phyloP scores from a whole-genome alignment of 2,888 invertebrate genomes.

The Mesorhabditis sp. region DNA sequence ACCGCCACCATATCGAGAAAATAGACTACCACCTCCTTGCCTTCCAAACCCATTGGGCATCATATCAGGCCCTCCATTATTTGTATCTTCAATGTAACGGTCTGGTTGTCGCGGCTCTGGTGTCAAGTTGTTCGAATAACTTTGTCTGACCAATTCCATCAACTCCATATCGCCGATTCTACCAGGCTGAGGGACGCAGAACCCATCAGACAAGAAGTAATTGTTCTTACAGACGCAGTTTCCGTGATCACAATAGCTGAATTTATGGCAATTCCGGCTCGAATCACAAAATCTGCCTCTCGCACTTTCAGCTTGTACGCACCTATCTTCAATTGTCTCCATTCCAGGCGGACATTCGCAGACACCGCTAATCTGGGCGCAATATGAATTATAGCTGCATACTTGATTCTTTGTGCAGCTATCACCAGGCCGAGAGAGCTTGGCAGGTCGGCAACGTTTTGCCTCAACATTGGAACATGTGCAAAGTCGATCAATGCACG shows the following conservation, averaged over 20 bases:
- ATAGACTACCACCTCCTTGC: not conserved
- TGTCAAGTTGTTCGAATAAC: not conserved
- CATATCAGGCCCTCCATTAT: not conserved
- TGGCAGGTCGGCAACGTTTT: slow-evolving; percentile 27
- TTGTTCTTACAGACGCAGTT: slow-evolving; percentile 44
- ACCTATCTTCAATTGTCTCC: slow-evolving; percentile 31
- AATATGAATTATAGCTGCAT: slow-evolving; percentile 43
- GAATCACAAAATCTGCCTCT: slow-evolving; percentile 46
- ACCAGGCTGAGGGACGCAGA: slow-evolving; percentile 30
- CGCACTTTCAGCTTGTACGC: slow-evolving; percentile 39
- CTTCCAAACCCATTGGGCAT: not conserved
- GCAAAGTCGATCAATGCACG: slow-evolving; percentile 32
- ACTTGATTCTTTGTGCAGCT: slow-evolving; percentile 30
- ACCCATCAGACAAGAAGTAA: slow-evolving; percentile 28
- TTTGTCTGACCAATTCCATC: not conserved
- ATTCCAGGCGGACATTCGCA: slow-evolving; percentile 55
- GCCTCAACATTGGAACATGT: slow-evolving; percentile 21
- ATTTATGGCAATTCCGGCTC: slow-evolving; percentile 44
- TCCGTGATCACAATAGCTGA: slow-evolving; percentile 53
- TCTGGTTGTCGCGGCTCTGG: too few relatives aligned
- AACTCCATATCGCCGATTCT: not conserved
- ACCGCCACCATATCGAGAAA: not conserved
- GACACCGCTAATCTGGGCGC: slow-evolving; percentile 48
- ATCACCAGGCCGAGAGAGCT: slow-evolving; percentile 46
- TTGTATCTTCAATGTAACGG: too few relatives aligned